These are phyloP conservation scores for Ailuropoda melanoleuca DNA, from an alignment of 2,113 vertebrate genomes.

Conservation along the genomic window DNA sequence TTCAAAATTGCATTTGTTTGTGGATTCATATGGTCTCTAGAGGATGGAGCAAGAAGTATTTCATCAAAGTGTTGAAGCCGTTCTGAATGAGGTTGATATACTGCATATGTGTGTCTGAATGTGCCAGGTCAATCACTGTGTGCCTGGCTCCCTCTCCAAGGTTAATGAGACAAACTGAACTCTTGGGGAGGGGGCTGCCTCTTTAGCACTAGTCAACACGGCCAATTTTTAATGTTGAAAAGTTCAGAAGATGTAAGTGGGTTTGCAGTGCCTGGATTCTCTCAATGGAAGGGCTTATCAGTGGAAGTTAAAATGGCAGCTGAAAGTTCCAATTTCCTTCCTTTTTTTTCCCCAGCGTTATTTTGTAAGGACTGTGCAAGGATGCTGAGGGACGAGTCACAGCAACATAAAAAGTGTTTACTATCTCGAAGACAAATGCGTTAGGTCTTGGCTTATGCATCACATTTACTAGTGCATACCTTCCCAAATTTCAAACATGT, in stretches of 20 bases:
- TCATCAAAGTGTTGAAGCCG: conserved; percentile 25
- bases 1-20: conserved; percentile 23
- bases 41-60: background rate
- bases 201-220: background rate
- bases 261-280: background rate
- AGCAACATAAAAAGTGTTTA: background rate
- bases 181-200: background rate
- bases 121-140: background rate
- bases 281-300: background rate
- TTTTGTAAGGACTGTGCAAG: background rate
- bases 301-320: background rate
- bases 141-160: background rate
- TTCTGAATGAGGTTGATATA: conserved; percentile 29
- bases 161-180: conserved; percentile 10
- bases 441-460: background rate
- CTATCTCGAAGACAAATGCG: background rate
- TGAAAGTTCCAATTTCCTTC: background rate
- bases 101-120: conserved; percentile 39
- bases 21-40: background rate
- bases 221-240: background rate
- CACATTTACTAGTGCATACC: background rate
- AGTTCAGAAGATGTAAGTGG: background rate
- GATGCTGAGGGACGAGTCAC: background rate
- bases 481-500: background rate
- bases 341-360: background rate